phyloP scores from a whole-genome alignment of 2,888 invertebrate species.

The Tipula confusa region DNA sequence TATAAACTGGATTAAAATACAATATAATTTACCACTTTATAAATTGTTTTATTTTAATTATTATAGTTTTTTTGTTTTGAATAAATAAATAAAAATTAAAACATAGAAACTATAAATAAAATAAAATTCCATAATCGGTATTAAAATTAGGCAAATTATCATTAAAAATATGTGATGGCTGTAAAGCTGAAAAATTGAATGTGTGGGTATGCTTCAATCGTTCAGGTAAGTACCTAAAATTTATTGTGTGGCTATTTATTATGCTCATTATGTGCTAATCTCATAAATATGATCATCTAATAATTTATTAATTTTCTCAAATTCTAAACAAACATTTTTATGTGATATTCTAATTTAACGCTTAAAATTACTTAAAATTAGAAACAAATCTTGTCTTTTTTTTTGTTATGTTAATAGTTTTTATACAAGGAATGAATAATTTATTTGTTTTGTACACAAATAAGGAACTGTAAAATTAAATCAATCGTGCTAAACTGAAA shows the following conservation, averaged over 20 bases:
- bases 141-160: too few species aligned
- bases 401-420: neutral
- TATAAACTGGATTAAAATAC: neutral
- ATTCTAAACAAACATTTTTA: too few species aligned
- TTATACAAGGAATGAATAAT: neutral
- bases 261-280: too few species aligned
- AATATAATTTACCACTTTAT: neutral
- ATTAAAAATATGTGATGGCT: neutral
- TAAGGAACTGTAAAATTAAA: neutral
- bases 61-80: neutral
- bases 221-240: neutral
- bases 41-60: too few species aligned
- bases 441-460: neutral
- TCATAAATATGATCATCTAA: too few species aligned
- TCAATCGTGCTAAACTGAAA: neutral
- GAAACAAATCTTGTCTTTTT: neutral
- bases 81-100: too few species aligned
- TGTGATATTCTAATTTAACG: too few species aligned
- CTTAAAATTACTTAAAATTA: neutral
- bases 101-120: neutral
- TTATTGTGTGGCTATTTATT: neutral
- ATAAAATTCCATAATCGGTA: neutral
- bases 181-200: neutral
- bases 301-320: too few species aligned
- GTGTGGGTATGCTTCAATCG: too few species aligned